Base-by-base conservation (phyloP, 2,888 invertebrate species). In the Drosophila yooni region DNA sequence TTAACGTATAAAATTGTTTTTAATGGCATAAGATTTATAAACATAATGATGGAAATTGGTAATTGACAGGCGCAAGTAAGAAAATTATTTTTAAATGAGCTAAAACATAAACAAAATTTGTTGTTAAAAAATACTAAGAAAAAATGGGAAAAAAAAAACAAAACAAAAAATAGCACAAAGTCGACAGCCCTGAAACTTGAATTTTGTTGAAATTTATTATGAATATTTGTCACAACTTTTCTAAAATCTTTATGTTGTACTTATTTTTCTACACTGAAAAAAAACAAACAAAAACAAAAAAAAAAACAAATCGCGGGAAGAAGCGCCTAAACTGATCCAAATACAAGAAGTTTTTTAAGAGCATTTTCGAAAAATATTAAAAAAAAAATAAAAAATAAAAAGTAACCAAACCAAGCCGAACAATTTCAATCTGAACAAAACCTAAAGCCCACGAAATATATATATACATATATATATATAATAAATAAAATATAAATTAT, bases 391-490 rank as follows among this genome's bases (percentile, higher is more conserved):
- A n/a, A 34, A 56, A 21, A 13, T 18, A 7, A 43, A 34, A 27
- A 36, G 38, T 29, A 67, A 63, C 63, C 57, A 69, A 79, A 80
- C 63, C 58, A 82, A 76, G 74, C 88, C 88, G 83, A 83, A 86
- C 73, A 87, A 84, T 87, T 87, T 87, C 87, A 86, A 85, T 80
- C 87, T 87, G 81, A 86, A 82, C 71, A 86, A 88, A 88, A 89
- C 83, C 74, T 76, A 79, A 86, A 88, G 79, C 86, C 86, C 86
- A 86, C 86, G 86, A 84, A 85, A 79, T 70, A 76, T 70, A 76
- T 75, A 72, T 71, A 68, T 63, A 64, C 50, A 64, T 62, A 70
- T 74, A 80, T 46, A 71, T 64, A 75, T 72, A 72, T 70, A 74
- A 71, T 52, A 33, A 31, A 33, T 33, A 33, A 29, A 13, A 56